Evolutionary conservation across 2,113 vertebrate species (phyloP), one percentile per base, ranked within the genome.

Genomic region (Abramis brama): DNA sequence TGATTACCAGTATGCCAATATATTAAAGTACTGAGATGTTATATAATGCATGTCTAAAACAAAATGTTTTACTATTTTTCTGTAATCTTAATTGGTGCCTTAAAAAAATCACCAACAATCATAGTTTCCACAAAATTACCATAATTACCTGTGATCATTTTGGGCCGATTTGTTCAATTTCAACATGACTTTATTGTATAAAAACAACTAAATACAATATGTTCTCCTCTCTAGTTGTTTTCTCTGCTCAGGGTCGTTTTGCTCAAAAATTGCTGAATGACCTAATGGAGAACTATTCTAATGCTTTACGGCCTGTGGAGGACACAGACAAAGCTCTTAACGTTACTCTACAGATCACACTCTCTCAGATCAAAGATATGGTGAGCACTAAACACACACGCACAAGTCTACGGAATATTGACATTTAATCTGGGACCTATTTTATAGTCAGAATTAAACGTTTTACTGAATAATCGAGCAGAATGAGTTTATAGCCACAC

Each of bases 301-400:
- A 94, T 27, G 97, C 97, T 79, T 93, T 99, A 76, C 95, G 96
- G 87, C 98, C 98, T 0, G 97, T 99, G 25, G 97, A 97, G 86
- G 98, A 99, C 87, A 99, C 98, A 39, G 98, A 99, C 89, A 93
- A 94, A 86, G 96, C 97, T 21, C 91, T 99, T 85, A 99, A 99
- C 52, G 98, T 99, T 81, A 98, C 97, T 0, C 95, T 99, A 88
- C 98, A 98, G 93, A 96, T 99, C 89, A 99, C 98, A 0, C 94
- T 99, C 77, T 99, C 97, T 25, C 98, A 99, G 93, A 99, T 99
- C 90, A 99, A 99, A 94, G 98, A 99, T 85, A 98, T 99, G 97
- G 98, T 99, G 89, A 96, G 97, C 59, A 59, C 50, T 13, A 33
- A 9, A 23, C 52, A 13, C 17, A 81, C 52, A 79, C 43, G 23